A percentile compares a stretch with the other conserved stretches of the same genome.
phyloP scores from a whole-genome alignment of 1,140 invertebrate genomes.

The Physella acuta region DNA sequence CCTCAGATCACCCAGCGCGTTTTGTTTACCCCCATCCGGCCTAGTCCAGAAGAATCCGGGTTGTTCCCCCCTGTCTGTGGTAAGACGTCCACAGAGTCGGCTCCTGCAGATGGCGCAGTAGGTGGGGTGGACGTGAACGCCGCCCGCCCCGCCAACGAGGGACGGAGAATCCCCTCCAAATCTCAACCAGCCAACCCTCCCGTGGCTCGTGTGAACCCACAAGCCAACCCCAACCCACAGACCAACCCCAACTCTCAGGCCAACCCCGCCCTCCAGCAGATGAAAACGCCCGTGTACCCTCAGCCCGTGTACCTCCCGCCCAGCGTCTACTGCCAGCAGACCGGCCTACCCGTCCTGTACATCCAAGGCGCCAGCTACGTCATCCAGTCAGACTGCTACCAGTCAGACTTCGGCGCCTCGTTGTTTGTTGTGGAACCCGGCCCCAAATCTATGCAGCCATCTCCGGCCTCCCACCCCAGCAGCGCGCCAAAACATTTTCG shows the following conservation, averaged over 20 bases:
- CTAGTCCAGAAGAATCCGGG: conserved; percentile 20
- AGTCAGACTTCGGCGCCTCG: too few relatives aligned
- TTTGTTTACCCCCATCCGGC: conserved; percentile 21
- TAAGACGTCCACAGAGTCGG: too few relatives aligned
- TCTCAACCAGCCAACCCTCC: conserved; percentile 11
- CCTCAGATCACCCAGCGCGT: conserved; percentile 2
- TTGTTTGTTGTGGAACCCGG: too few relatives aligned
- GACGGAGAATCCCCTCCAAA: too few relatives aligned
- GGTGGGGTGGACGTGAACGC: neutral
- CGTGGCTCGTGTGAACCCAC: conserved; percentile 22
- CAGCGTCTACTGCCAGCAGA: too few relatives aligned
- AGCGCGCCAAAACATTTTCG: too few relatives aligned
- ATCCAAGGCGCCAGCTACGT: too few relatives aligned
- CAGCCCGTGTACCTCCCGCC: neutral
- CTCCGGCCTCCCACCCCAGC: too few relatives aligned
- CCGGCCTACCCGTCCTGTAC: too few relatives aligned
- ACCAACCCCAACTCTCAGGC: neutral
- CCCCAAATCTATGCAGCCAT: too few relatives aligned
- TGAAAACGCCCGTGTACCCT: neutral
- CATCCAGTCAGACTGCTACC: too few relatives aligned
- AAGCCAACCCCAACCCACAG: neutral
- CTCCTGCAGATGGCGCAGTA: neutral
- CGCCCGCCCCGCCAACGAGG: too few relatives aligned
- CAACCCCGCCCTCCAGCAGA: neutral
- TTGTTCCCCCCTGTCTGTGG: neutral